Conservation (phyloP, 2,113 vertebrate genomes). For the Pithys albifrons region DNA sequence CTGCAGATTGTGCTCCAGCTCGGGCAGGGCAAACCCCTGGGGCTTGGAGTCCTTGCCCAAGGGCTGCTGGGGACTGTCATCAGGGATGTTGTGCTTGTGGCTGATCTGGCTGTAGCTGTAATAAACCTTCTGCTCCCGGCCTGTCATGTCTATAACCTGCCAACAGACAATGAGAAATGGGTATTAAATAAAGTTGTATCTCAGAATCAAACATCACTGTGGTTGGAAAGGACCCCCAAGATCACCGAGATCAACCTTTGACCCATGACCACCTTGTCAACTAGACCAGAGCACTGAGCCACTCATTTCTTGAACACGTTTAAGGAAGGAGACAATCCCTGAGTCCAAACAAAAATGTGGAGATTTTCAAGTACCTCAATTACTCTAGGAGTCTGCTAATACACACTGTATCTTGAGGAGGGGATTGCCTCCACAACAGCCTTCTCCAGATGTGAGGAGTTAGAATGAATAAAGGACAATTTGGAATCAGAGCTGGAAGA, state of each 20-base stretch:
- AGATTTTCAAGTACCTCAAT: neutral
- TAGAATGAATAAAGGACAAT: rapidly evolving
- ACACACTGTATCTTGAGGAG: neutral
- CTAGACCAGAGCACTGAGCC: neutral
- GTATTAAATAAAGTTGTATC: neutral
- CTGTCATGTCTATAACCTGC: slow-evolving; percentile 98
- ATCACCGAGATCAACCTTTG: neutral
- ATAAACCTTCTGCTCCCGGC: slow-evolving; percentile 94
- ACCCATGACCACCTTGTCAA: neutral
- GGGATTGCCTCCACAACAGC: neutral
- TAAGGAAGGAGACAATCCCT: neutral
- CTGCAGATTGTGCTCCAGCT: slow-evolving; percentile 97
- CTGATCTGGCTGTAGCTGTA: slow-evolving; percentile 98
- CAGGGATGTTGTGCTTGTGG: slow-evolving; percentile 93
- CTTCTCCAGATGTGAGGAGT: neutral
- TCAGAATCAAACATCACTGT: neutral
- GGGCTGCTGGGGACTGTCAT: slow-evolving; percentile 78
- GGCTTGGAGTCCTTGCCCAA: slow-evolving; percentile 82
- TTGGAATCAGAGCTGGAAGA: neutral
- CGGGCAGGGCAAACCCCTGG: slow-evolving; percentile 86
- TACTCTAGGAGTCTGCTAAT: neutral
- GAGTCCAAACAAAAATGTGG: neutral
- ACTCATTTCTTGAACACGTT: neutral
- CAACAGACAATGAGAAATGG: neutral
- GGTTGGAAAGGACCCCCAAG: neutral